These are phyloP conservation scores for Sebastes hubbsi DNA, from an alignment of 2,797 vertebrate species.

Conservation along the genomic window DNA sequence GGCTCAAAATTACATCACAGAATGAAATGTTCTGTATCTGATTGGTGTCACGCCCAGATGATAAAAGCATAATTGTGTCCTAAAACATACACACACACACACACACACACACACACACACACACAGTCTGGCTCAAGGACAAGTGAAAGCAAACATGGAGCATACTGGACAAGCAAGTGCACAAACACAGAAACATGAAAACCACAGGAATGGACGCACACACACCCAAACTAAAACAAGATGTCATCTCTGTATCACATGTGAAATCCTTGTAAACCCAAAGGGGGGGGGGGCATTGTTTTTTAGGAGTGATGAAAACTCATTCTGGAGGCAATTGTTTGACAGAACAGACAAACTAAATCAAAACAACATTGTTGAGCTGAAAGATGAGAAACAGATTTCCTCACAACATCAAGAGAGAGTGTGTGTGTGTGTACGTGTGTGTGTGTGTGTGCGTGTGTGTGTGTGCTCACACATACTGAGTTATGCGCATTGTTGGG, in stretches of 20 bases:
- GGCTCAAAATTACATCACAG: background rate
- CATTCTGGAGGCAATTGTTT: background rate
- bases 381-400: background rate
- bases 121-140: background rate
- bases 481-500: conserved; percentile 13
- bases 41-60: background rate
- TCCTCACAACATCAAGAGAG: background rate
- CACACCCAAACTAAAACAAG: background rate
- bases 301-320: conserved; percentile 20
- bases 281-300: background rate
- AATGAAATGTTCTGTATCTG: conserved; percentile 4
- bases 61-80: background rate
- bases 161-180: background rate
- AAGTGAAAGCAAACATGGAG: background rate
- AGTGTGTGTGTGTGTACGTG: background rate
- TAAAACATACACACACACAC: background rate
- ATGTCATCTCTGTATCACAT: background rate
- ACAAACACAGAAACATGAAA: background rate
- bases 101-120: background rate
- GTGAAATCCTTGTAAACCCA: background rate
- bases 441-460: background rate
- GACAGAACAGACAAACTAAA: background rate
- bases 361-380: conserved; percentile 24
- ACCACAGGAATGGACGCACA: background rate
- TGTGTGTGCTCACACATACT: background rate